Evolutionary conservation across 1,140 invertebrate species (phyloP), one percentile per base, ranked within the genome.

Genomic region (Campoletis sonorensis): DNA sequence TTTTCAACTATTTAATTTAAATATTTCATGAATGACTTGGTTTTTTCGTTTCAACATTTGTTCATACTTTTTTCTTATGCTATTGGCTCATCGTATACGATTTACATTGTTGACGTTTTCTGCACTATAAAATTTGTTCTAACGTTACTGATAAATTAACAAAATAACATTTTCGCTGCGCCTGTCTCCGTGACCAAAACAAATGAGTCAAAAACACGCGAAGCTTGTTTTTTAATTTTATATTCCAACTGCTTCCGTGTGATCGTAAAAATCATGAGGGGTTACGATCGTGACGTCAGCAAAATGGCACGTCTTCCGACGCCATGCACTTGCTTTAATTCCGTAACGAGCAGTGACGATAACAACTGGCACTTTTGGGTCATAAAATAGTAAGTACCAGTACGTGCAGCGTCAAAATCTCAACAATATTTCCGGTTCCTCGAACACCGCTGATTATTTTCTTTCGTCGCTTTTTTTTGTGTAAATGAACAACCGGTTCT

Each of bases 331-430:
- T 58, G 40, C 40, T n/a, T 58, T 13, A 58, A 58, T n/a, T n/a
- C 21, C 11, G 54, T 58, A 58, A 58, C 21, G 54, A 58, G 40
- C 54, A 5, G 54, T 23, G 21, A 11, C 54, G 54, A 58, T n/a
- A 58, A 58, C 54, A 58, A 58, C 54, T n/a, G 54, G 54, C 54
- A 58, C 54, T 58, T 58, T 58, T n/a, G 54, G 18, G 5, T 58
- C 54, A n/a, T 58, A 58, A 58, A 58, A 21, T n/a, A 58, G n/a
- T 58, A 58, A 58, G 54, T n/a, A 58, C 54, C 54, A 11, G 54
- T 23, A 23, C 54, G 18, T 58, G 54, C 54, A 23, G n/a, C 54
- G 21, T 58, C 18, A 58, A 58, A 58, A 58, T 58, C 54, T 58
- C 54, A 58, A 58, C 54, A 4, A n/a, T n/a, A 58, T n/a, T 58